Percentiles rank a stretch among this genome's conserved stretches.
Evolutionary conservation across 2,797 vertebrate species (phyloP).

Genomic region (Sebastes paucispinis): DNA sequence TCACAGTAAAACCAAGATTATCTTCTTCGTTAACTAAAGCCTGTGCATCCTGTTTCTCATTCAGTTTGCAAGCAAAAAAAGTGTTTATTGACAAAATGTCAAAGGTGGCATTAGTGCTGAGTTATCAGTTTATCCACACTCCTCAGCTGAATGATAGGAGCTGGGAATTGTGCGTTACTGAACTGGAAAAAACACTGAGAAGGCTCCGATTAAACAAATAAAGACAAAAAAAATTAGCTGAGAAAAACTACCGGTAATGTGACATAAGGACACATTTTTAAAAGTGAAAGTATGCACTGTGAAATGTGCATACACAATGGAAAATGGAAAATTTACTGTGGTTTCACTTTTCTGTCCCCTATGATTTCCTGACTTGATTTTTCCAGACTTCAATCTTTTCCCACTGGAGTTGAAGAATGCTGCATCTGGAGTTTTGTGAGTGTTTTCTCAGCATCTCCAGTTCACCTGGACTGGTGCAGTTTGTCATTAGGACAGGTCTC

Average conservation of each 20-base stretch:
- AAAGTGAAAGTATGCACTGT: neutral
- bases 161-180: neutral
- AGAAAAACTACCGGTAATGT: neutral
- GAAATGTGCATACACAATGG: conserved; percentile 26
- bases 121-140: conserved; percentile 18
- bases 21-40: neutral
- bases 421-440: conserved; percentile 36
- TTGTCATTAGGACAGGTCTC: conserved; percentile 29
- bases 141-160: conserved; percentile 6
- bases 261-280: neutral
- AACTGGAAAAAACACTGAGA: neutral
- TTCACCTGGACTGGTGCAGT: conserved; percentile 26
- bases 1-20: conserved; percentile 12
- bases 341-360: conserved; percentile 34
- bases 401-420: conserved; percentile 28
- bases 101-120: neutral
- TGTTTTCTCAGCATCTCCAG: conserved; percentile 36
- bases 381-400: conserved; percentile 48
- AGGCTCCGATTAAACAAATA: neutral
- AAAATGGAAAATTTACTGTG: conserved; percentile 31
- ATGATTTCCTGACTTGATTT: conserved; percentile 31
- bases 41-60: conserved; percentile 8
- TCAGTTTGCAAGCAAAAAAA: conserved; percentile 14
- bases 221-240: neutral
- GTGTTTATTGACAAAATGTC: conserved; percentile 3